Evolutionary conservation across 2,888 invertebrate species (phyloP), one percentile per base, ranked within the genome.

Genomic region (Noctua pronuba): DNA sequence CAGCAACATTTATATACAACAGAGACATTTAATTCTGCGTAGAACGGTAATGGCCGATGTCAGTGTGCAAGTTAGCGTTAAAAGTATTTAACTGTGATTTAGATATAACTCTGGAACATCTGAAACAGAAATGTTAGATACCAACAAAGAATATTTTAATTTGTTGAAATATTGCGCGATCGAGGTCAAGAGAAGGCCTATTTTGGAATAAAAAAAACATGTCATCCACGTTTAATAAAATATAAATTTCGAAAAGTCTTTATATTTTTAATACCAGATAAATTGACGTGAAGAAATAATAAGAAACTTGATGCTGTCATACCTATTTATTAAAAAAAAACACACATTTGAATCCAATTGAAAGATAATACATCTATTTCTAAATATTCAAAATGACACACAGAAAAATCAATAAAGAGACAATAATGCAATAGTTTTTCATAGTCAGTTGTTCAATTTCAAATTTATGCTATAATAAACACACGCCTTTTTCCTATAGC

Each of bases 1-100:
- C 93, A 94, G 94, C 94, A 83, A 96, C 95, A 96, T 90, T 89
- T 92, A 93, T 93, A 90, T 92, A 93, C 92, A 93, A 93, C 92
- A 93, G 80, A 90, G 88, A 85, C 70, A 82, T 83, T 78, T 67
- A 79, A 80, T 82, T 81, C 81, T 72, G 83, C 86, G 83, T 86
- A 71, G 74, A 82, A 88, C 86, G 82, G 76, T 90, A 83, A 88
- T 84, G 88, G 90, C 92, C 92, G 91, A 90, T 92, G 91, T 93
- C 90, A 90, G 91, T 91, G 92, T 94, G 89, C 89, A 91, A 91
- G 88, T 91, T 89, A 83, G 86, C 81, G 87, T 90, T 92, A 85
- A 88, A 89, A 81, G 85, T 91, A 85, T 85, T 86, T 86, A 64
- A 24, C 82, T 87, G 84, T 87, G 71, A 83, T 82, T 83, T 73